These are phyloP conservation scores for Chlorocebus sabaeus DNA, from an alignment of 2,113 vertebrate species.

Conservation along the genomic window DNA sequence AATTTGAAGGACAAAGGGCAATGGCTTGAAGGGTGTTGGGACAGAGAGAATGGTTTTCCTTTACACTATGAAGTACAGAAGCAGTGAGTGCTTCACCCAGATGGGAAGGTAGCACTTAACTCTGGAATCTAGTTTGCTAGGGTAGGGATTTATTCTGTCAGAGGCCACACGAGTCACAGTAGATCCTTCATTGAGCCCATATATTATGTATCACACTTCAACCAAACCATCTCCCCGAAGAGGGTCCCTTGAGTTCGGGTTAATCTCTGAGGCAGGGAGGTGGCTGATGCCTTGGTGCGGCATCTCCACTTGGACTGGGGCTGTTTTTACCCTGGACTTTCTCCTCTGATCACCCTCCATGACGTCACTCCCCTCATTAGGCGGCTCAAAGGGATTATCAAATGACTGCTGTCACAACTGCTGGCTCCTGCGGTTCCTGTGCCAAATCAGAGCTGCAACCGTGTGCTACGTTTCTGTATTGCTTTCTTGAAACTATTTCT, in stretches of 20 bases:
- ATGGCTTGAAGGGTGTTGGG: background rate
- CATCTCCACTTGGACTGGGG: background rate
- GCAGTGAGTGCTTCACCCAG: accelerated
- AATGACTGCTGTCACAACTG: conserved; percentile 28
- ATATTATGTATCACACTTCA: background rate
- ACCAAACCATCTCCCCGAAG: accelerated
- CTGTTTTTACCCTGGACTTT: conserved; percentile 55
- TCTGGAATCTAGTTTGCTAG: background rate
- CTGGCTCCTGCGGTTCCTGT: background rate
- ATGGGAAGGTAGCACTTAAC: accelerated
- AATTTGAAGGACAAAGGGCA: background rate
- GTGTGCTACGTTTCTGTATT: background rate
- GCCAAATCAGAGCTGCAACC: conserved; percentile 54
- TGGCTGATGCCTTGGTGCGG: accelerated
- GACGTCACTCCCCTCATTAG: conserved; percentile 44
- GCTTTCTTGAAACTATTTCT: background rate
- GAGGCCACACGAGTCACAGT: background rate
- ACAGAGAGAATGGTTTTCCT: background rate
- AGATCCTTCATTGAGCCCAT: background rate
- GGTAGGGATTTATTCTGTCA: background rate
- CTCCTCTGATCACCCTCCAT: conserved; percentile 9
- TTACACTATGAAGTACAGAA: accelerated
- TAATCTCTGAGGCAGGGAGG: background rate
- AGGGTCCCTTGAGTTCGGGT: background rate
- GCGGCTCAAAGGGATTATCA: conserved; percentile 52